Evolutionary conservation across 2,113 vertebrate genomes (phyloP), one percentile per base, ranked within the genome.

Genomic region (Ploceus nigricollis): DNA sequence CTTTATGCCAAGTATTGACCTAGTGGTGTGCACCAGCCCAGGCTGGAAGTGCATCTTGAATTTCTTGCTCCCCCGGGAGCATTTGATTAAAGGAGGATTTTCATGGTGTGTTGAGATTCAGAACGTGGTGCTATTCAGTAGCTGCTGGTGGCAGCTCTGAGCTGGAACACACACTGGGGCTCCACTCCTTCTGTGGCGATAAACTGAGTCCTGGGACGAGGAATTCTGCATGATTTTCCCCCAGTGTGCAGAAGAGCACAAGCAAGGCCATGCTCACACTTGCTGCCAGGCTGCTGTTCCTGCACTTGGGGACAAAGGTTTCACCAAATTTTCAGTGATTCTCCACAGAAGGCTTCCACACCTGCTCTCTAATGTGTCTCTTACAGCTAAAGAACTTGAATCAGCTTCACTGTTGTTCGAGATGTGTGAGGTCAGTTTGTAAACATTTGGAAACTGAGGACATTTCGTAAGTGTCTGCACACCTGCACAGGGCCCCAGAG

Each of bases 321-420:
- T 93, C 97, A 98, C 84, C 97, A 13, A 86, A 83, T 70, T 99
- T 94, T 97, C 97, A 60, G 96, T 97, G 37, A 97, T 98, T 86
- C 96, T 98, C 45, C 98, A 98, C 87, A 98, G 98, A 37, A 98
- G 98, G 77, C 75, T 98, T 96, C 98, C 98, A 73, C 98, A 97
- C 81, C 97, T 96, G 40, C 97, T 98, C 88, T 98, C 97, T 95
- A 97, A 83, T 96, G 97, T 12, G 97, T 98, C 96, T 98, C 98
- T 70, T 98, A 98, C 80, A 98, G 98, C 28, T 97, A 98, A 94
- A 98, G 98, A 69, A 98, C 97, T n/a, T 97, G 97, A 72, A 98
- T 97, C 65, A 98, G 98, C 93, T 98, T 98, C 50, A 97, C 92
- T 22, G 96, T 98, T 81, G 98, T 96, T 82, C 25, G 28, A 31